Conservation (phyloP, 2,797 vertebrate genomes). For the Alca torda region DNA sequence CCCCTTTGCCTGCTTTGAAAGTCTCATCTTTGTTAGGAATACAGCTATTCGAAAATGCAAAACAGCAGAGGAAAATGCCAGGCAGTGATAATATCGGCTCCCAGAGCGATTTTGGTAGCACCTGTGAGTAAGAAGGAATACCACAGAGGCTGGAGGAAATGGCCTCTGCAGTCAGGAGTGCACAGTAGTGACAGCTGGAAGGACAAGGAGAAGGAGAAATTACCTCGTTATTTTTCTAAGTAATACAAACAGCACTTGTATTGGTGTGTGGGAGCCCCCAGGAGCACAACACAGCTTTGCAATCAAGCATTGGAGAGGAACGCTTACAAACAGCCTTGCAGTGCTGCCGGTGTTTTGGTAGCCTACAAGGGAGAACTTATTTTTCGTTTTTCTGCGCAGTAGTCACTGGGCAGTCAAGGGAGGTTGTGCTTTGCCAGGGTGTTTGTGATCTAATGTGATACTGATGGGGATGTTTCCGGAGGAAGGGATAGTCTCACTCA, state of each 20-base stretch:
- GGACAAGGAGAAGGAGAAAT: slow-evolving; percentile 13
- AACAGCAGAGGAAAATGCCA: neutral
- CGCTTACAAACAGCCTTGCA: neutral
- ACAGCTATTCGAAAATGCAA: neutral
- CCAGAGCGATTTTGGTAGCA: neutral
- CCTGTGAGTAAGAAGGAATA: neutral
- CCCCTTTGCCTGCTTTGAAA: neutral
- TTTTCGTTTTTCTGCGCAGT: neutral
- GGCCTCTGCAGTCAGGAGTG: neutral
- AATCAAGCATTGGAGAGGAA: neutral
- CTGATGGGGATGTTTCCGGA: neutral
- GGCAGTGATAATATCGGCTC: neutral
- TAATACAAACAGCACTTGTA: neutral
- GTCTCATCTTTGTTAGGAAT: neutral
- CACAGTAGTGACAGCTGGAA: neutral
- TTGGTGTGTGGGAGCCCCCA: slow-evolving; percentile 19
- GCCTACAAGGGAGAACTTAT: neutral
- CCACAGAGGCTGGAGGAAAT: neutral
- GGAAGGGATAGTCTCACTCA: neutral
- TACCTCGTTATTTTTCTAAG: slow-evolving; percentile 6
- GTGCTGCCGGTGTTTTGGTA: neutral
- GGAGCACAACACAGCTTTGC: slow-evolving; percentile 5
- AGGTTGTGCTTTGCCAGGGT: neutral
- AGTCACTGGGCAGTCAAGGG: neutral
- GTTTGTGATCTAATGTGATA: neutral